These are phyloP conservation scores for Cherax destructor DNA, from an alignment of 1,140 invertebrate genomes.

Conservation along the genomic window DNA sequence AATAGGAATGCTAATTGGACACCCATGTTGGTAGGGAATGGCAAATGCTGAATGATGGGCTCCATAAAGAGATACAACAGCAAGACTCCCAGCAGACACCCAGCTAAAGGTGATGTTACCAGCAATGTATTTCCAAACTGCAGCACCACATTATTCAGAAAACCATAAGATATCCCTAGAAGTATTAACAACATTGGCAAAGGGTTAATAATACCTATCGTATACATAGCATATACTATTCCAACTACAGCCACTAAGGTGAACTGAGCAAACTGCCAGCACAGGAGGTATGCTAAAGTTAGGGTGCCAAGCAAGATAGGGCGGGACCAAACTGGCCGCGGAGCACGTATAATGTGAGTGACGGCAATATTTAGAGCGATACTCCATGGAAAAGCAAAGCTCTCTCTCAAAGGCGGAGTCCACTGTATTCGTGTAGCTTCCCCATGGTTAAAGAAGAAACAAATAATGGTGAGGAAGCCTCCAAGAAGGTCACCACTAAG, in stretches of 20 bases:
- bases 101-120: conserved; percentile 82
- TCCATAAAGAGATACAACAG: conserved; percentile 76
- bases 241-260: conserved; percentile 83
- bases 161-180: conserved; percentile 74
- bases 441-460: conserved; percentile 87
- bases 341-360: conserved; percentile 73
- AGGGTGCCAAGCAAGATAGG: conserved; percentile 66
- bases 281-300: conserved; percentile 78
- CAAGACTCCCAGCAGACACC: conserved; percentile 74
- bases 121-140: conserved; percentile 83
- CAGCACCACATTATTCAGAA: conserved; percentile 76
- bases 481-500: conserved; percentile 82
- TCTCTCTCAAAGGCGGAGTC: conserved; percentile 89
- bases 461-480: conserved; percentile 81
- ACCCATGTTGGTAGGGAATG: conserved; percentile 74
- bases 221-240: conserved; percentile 69
- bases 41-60: conserved; percentile 73
- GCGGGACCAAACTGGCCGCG: conserved; percentile 58
- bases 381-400: conserved; percentile 85
- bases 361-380: conserved; percentile 75
- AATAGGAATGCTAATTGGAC: conserved; percentile 74
- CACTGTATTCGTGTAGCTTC: conserved; percentile 86
- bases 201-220: conserved; percentile 59
- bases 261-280: conserved; percentile 89
- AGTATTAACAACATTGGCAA: conserved; percentile 67